These are phyloP conservation scores for Corythaixoides concolor DNA, from an alignment of 2,113 vertebrate species.

Conservation along the genomic window DNA sequence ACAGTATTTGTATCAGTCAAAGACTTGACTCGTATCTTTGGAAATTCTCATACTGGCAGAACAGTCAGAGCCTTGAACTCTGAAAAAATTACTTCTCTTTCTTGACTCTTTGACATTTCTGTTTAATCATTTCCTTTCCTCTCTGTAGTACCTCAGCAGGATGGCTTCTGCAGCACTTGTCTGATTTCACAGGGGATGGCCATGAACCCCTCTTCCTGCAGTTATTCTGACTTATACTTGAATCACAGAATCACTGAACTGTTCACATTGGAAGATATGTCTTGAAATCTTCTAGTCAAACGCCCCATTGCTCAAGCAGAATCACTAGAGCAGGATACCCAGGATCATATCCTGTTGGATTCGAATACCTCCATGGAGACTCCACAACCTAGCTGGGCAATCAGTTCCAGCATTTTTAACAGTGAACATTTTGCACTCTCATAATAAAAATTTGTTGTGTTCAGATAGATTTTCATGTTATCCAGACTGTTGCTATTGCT, in stretches of 20 bases:
- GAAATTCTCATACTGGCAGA: background rate
- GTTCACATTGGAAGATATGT: background rate
- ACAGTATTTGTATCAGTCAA: background rate
- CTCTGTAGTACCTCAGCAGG: background rate
- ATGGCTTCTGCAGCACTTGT: background rate
- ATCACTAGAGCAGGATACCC: background rate
- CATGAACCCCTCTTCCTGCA: background rate
- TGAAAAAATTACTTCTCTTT: background rate
- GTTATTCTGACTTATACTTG: background rate
- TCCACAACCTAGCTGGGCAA: background rate
- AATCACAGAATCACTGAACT: background rate
- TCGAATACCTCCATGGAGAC: background rate
- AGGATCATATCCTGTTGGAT: background rate
- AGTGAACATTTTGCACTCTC: background rate
- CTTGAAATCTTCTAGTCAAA: background rate
- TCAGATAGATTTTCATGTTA: background rate
- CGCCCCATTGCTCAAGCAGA: background rate
- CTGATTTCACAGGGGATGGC: background rate
- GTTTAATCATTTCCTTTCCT: background rate
- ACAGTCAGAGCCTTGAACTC: background rate
- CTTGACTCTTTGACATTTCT: background rate
- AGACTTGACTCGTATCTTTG: background rate
- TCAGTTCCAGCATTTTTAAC: background rate
- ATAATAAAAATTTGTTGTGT: background rate
- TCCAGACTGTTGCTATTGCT: background rate